A percentile compares a stretch with the other conserved stretches of the same genome.
These are phyloP conservation scores for Eilema sororculum DNA, from an alignment of 2,888 invertebrate species.

Conservation along the genomic window DNA sequence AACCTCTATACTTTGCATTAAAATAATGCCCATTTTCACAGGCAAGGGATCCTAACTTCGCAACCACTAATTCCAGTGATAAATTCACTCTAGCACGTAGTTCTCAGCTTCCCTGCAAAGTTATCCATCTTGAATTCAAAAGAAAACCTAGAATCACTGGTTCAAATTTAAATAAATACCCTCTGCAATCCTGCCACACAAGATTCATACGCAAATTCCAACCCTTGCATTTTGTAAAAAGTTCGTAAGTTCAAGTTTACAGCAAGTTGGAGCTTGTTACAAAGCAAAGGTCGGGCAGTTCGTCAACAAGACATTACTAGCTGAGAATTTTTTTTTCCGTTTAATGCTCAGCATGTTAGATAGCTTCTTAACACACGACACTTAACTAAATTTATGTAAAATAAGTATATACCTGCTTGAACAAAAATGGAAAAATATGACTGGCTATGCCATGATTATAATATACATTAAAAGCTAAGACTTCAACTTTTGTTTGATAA, in stretches of 20 bases:
- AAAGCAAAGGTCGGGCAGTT: slow-evolving; percentile 85
- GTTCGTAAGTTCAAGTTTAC: slow-evolving; percentile 69
- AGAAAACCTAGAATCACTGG: slow-evolving; percentile 81
- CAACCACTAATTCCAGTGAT: slow-evolving; percentile 83
- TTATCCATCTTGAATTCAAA: slow-evolving; percentile 82
- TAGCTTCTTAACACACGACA: slow-evolving; percentile 76
- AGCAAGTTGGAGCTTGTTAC: slow-evolving; percentile 75
- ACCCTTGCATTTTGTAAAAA: slow-evolving; percentile 82
- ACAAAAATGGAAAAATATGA: slow-evolving; percentile 69
- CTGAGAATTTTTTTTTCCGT: slow-evolving; percentile 85
- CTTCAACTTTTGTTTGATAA: slow-evolving; percentile 70
- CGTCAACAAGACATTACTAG: slow-evolving; percentile 84
- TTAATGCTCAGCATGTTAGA: slow-evolving; percentile 86
- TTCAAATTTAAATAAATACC: slow-evolving; percentile 69
- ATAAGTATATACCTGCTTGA: slow-evolving; percentile 65
- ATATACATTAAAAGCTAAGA: slow-evolving; percentile 84
- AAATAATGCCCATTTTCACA: slow-evolving; percentile 95
- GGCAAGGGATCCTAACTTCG: slow-evolving; percentile 87
- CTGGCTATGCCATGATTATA: slow-evolving; percentile 73
- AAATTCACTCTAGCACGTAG: slow-evolving; percentile 82
- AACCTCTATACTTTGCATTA: slow-evolving; percentile 97
- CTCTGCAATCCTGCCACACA: slow-evolving; percentile 74
- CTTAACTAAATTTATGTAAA: slow-evolving; percentile 67
- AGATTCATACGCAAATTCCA: slow-evolving; percentile 68
- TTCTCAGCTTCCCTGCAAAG: slow-evolving; percentile 87